A percentile compares a stretch with the other conserved stretches of the same genome.
These are phyloP conservation scores for Acanthurus leucopareius DNA, from an alignment of 2,797 vertebrate species.

Conservation along the genomic window DNA sequence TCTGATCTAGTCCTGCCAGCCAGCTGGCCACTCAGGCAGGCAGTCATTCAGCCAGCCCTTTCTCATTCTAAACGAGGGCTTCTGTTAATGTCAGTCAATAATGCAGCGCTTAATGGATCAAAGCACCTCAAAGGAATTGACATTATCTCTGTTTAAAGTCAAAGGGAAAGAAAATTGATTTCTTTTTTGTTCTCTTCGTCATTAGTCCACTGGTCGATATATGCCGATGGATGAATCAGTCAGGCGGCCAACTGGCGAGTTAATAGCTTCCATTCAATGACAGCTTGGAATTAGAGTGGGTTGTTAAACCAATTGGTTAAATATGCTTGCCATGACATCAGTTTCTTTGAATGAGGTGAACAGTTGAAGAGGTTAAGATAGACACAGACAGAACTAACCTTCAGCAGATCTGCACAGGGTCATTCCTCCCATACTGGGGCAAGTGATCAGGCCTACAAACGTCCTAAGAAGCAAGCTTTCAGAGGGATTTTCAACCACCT, in stretches of 20 bases:
- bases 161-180: conserved; percentile 69
- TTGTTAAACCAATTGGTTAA: conserved; percentile 59
- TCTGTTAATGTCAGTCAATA: conserved; percentile 85
- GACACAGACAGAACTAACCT: conserved; percentile 7
- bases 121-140: conserved; percentile 78
- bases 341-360: conserved; percentile 12
- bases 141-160: conserved; percentile 75
- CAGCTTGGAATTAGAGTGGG: conserved; percentile 35
- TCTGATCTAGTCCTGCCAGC: conserved; percentile 43
- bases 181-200: conserved; percentile 55
- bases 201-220: conserved; percentile 70
- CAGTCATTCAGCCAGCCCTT: conserved; percentile 33
- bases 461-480: no score
- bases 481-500: no score
- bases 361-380: conserved; percentile 26
- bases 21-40: conserved; percentile 17
- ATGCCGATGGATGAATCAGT: conserved; percentile 66
- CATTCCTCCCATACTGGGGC: no score
- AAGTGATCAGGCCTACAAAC: not conserved
- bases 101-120: conserved; percentile 83
- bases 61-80: conserved; percentile 71
- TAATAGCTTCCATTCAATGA: conserved; percentile 54
- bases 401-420: not conserved
- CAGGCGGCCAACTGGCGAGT: conserved; percentile 41
- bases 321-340: conserved; percentile 28